Evolutionary conservation across 2,113 vertebrate genomes (phyloP).

Genomic region (Cheilinus undulatus): DNA sequence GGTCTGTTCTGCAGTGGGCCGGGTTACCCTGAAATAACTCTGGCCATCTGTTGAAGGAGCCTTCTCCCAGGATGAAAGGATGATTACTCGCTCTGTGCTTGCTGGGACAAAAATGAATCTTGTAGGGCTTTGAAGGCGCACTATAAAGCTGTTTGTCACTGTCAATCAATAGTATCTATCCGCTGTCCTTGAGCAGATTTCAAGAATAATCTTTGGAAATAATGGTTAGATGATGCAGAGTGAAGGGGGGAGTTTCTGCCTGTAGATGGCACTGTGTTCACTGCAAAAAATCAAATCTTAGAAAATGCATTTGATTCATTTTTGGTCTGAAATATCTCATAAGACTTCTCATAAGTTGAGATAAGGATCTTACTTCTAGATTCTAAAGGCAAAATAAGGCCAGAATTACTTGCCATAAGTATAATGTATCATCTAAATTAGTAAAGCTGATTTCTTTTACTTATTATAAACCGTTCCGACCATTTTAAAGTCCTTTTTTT

Average conservation of each 20-base stretch:
- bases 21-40: constrained; percentile 63
- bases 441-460: no score
- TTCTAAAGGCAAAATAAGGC: no score
- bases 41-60: constrained; percentile 67
- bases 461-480: no score
- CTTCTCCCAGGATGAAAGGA: constrained; percentile 59
- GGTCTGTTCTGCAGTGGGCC: constrained; percentile 20
- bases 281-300: no score
- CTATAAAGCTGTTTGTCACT: constrained; percentile 23
- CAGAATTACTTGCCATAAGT: no score
- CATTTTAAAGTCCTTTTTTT: no score
- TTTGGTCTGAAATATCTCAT: no score
- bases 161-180: constrained; percentile 19
- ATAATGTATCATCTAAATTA: no score
- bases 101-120: constrained; percentile 46
- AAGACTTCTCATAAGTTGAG: no score
- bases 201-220: constrained; percentile 16
- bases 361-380: no score
- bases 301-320: no score
- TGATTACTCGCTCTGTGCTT: constrained; percentile 39
- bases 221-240: constrained; percentile 9
- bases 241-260: constrained; percentile 17
- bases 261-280: constrained; percentile 68
- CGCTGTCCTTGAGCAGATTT: constrained; percentile 33
- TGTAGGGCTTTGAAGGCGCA: constrained; percentile 28